These are phyloP conservation scores for human (Homo sapiens) DNA, from an alignment of 2,113 vertebrate species.

Conservation along the genomic window DNA sequence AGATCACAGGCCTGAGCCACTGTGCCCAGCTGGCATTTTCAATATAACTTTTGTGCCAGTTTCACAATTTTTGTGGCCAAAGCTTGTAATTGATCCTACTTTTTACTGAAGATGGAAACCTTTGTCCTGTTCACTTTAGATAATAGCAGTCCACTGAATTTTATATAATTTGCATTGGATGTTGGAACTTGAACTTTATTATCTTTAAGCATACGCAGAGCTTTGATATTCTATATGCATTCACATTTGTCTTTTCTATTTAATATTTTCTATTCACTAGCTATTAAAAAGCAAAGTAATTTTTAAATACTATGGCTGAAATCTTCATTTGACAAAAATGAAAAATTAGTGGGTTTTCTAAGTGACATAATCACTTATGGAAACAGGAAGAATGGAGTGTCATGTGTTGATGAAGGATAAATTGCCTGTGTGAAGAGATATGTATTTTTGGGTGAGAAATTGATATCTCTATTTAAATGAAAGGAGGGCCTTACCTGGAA, in stretches of 20 bases:
- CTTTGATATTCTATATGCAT: background rate
- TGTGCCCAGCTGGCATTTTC: background rate
- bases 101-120: conserved; percentile 15
- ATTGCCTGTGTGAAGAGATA: background rate
- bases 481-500: background rate
- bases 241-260: conserved; percentile 22
- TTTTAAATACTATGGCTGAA: conserved; percentile 43
- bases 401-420: conserved; percentile 2
- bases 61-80: conserved; percentile 1
- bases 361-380: background rate
- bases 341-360: conserved; percentile 7
- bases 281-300: conserved; percentile 27
- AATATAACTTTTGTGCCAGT: background rate
- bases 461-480: background rate
- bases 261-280: conserved; percentile 35
- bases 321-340: conserved; percentile 9
- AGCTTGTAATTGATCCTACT: conserved; percentile 7
- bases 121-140: background rate
- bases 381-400: background rate
- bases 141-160: background rate
- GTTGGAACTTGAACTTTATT: conserved; percentile 38
- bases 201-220: background rate
- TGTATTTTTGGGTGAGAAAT: conserved; percentile 59
- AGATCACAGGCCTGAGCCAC: no score
- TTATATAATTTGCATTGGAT: conserved; percentile 12